These are phyloP conservation scores for Periparus ater DNA, from an alignment of 2,797 vertebrate species.

Conservation along the genomic window DNA sequence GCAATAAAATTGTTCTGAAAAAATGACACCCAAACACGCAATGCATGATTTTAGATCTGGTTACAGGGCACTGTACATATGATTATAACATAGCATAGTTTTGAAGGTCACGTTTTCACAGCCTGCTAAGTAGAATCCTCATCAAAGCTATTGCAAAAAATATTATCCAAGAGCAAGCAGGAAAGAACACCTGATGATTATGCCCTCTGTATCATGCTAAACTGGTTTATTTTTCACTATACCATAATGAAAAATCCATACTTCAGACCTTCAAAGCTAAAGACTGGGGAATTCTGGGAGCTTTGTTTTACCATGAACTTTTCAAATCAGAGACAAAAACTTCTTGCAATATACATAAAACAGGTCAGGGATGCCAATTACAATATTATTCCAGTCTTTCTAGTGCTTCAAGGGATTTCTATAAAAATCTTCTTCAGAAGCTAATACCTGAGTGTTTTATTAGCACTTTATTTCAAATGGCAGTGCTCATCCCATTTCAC, in stretches of 20 bases:
- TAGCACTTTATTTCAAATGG: slow-evolving; percentile 10
- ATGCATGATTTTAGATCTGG: not conserved
- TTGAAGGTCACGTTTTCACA: slow-evolving; percentile 12
- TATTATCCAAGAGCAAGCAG: not conserved
- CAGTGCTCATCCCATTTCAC: not conserved
- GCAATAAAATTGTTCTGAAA: not conserved
- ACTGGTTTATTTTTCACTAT: not conserved
- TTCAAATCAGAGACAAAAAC: not conserved
- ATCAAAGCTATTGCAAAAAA: not conserved
- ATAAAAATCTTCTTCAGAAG: slow-evolving; percentile 9
- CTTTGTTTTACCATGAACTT: not conserved
- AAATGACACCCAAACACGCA: not conserved
- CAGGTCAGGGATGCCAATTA: slow-evolving; percentile 30
- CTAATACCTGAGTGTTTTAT: slow-evolving; percentile 35
- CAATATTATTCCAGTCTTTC: not conserved
- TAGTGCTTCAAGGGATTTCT: not conserved
- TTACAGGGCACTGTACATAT: not conserved
- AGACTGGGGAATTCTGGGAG: not conserved
- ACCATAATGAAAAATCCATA: not conserved
- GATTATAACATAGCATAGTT: not conserved
- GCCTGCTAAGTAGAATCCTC: not conserved
- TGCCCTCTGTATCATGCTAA: not conserved
- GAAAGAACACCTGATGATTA: not conserved
- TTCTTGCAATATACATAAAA: not conserved
- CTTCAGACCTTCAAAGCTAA: slow-evolving; percentile 1